Base-by-base conservation (phyloP, 2,888 invertebrate species). In the Rutpela maculata region DNA sequence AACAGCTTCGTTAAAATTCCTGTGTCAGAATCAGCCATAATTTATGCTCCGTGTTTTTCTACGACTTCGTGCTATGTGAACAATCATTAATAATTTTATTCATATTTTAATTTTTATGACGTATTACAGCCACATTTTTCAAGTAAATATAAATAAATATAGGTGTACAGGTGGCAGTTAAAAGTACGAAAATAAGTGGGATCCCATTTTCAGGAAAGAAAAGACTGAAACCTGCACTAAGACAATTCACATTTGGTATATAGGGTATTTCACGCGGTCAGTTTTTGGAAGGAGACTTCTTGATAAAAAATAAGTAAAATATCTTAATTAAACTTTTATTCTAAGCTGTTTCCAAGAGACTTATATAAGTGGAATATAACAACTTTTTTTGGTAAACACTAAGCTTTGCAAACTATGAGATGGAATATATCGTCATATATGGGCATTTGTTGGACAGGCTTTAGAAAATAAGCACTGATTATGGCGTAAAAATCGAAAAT, bases 1-100 rank as follows among this genome's bases (percentile, higher is more conserved):
- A 87, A 87, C 86, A 84, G 83, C 86, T 88, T 88, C 88, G 88
- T 88, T 88, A 88, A 88, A 86, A 88, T 88, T 88, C 88, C 87
- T 80, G 74, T 85, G 86, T 87, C 86, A 86, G 85, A 83, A 85
- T 83, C 84, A 81, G 80, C 80, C 80, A 83, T 87, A 85, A 87
- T 87, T 87, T 87, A 87, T 87, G 84, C 81, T 82, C 76, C 83
- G 77, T 80, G 82, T 82, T 85, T 84, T 84, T 84, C 81, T 82
- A 69, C 80, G 75, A 80, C 81, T 81, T 75, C 66, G 60, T 79
- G 77, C 62, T 79, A 79, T 79, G 76, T 78, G 80, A 79, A 82
- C 81, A 83, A 84, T 82, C 84, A 84, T 85, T 85, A 85, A 85
- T 84, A 83, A 84, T 85, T 80, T 81, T 78, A 79, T 82, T 79